phyloP scores from a whole-genome alignment of 1,140 invertebrate species.

The Meloidogyne chitwoodi region DNA sequence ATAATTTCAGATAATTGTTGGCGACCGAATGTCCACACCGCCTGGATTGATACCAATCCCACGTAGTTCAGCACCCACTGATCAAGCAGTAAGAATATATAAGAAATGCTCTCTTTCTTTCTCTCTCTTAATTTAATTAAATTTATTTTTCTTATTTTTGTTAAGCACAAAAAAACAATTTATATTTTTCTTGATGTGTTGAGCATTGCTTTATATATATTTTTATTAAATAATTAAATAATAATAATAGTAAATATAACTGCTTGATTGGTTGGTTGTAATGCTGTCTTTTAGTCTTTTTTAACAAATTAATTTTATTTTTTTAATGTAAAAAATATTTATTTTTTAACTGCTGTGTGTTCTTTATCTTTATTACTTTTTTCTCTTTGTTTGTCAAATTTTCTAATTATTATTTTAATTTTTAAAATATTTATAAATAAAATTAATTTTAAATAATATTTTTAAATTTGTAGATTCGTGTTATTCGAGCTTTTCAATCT shows the following conservation, averaged over 20 bases:
- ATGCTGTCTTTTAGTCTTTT: constrained; percentile 5
- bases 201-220: constrained; percentile 3
- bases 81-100: constrained; percentile 55
- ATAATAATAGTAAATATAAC: background rate
- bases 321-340: background rate
- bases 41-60: constrained; percentile 51
- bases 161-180: background rate
- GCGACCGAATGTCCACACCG: constrained; percentile 48
- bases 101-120: background rate
- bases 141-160: background rate
- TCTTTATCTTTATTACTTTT: background rate
- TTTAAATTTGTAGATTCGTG: constrained; percentile 54
- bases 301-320: background rate
- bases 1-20: constrained; percentile 56
- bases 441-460: background rate
- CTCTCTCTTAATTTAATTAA: background rate
- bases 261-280: constrained; percentile 19
- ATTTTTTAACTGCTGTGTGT: background rate
- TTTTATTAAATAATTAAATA: background rate
- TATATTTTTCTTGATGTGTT: constrained; percentile 10
- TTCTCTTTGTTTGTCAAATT: constrained; percentile 13
- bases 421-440: background rate
- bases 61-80: constrained; percentile 55
- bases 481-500: constrained; percentile 56
- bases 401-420: background rate